A percentile compares a stretch with the other conserved stretches of the same genome.
phyloP scores from a whole-genome alignment of 2,888 invertebrate species.

The Leucoptera coffeella region DNA sequence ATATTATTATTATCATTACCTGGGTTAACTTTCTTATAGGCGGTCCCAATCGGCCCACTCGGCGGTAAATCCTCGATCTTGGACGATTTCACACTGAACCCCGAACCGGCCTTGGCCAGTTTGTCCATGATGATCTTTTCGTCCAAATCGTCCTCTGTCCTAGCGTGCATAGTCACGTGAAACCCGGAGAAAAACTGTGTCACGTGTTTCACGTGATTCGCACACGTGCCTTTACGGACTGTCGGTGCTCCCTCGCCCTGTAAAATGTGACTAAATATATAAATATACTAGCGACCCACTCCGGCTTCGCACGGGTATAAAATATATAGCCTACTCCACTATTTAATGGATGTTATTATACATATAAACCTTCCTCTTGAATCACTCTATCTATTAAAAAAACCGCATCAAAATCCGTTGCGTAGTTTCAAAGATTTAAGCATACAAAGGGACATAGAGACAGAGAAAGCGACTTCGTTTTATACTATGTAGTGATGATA shows the following conservation, averaged over 20 bases:
- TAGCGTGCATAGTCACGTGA: constrained; percentile 85
- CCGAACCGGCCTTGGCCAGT: constrained; percentile 78
- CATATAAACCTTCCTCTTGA: too few relatives aligned
- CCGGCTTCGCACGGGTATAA: too few relatives aligned
- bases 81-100: constrained; percentile 76
- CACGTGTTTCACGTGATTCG: constrained; percentile 86
- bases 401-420: too few relatives aligned
- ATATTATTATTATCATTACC: too few relatives aligned
- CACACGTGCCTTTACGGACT: constrained; percentile 84
- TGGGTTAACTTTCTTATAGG: constrained; percentile 64
- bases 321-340: too few relatives aligned
- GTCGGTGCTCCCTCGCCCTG: constrained; percentile 96
- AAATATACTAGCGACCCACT: background rate
- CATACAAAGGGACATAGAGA: too few relatives aligned
- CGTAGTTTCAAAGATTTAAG: too few relatives aligned
- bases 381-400: too few relatives aligned
- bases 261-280: constrained; percentile 13
- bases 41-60: constrained; percentile 63
- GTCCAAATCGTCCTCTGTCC: constrained; percentile 92
- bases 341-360: too few relatives aligned
- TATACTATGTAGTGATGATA: too few relatives aligned
- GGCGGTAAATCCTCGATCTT: constrained; percentile 56
- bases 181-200: constrained; percentile 77
- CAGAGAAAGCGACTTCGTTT: too few relatives aligned
- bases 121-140: constrained; percentile 66